phyloP scores from a whole-genome alignment of 1,140 invertebrate species.

The Orius laevigatus region DNA sequence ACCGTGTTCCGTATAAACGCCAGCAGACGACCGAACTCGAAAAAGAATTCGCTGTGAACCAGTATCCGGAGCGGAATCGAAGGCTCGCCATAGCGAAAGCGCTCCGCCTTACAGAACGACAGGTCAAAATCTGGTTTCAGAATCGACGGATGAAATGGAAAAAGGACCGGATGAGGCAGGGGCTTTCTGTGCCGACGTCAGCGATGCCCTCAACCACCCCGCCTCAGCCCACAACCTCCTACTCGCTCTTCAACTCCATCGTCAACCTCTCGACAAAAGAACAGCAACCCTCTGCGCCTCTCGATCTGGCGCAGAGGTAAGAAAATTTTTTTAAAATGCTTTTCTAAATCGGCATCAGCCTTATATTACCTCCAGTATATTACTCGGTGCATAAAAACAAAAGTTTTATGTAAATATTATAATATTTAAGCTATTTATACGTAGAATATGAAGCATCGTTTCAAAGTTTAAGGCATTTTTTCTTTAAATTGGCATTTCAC shows the following conservation, averaged over 20 bases:
- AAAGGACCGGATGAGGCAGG: conserved; percentile 36
- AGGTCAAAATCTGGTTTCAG: conserved; percentile 96
- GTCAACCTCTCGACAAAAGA: conserved; percentile 16
- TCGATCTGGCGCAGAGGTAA: conserved; percentile 13
- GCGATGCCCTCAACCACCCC: conserved; percentile 5
- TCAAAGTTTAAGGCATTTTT: too few relatives aligned
- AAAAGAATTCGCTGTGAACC: conserved; percentile 98
- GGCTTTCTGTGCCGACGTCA: conserved; percentile 4
- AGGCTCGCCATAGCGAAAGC: conserved; percentile 96
- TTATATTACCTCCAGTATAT: too few relatives aligned
- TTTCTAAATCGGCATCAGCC: too few relatives aligned
- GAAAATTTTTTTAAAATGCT: too few relatives aligned
- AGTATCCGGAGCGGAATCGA: conserved; percentile 90
- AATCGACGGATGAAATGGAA: conserved; percentile 98
- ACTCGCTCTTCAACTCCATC: conserved; percentile 14
- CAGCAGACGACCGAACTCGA: conserved; percentile 94
- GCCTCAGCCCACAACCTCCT: neutral
- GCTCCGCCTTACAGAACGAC: conserved; percentile 85
- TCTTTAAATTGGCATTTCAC: too few relatives aligned
- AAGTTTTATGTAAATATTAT: too few relatives aligned
- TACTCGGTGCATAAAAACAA: too few relatives aligned
- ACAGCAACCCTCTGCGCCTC: conserved; percentile 7
- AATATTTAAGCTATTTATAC: too few relatives aligned
- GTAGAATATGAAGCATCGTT: too few relatives aligned
- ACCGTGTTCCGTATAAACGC: conserved; percentile 60